These are phyloP conservation scores for Ctenopoma multispine DNA, from an alignment of 2,797 vertebrate species.

Conservation along the genomic window DNA sequence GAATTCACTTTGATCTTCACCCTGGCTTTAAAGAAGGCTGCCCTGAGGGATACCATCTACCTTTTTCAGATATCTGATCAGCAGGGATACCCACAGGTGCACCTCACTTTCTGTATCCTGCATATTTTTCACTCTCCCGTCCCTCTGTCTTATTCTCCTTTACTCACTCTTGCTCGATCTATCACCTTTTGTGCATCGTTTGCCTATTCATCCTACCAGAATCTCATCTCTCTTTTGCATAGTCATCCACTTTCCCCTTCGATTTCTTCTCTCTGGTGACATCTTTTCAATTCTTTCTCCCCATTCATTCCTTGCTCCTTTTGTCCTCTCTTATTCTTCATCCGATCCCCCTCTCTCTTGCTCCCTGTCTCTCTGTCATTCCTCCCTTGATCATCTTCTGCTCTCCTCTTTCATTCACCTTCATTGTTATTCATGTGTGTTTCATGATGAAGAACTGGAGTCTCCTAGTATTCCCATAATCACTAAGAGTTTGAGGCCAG, in stretches of 20 bases:
- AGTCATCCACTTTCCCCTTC: slow-evolving; percentile 62
- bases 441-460: slow-evolving; percentile 72
- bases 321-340: slow-evolving; percentile 63
- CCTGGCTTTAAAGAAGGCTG: slow-evolving; percentile 91
- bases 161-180: slow-evolving; percentile 4
- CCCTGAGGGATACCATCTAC: slow-evolving; percentile 89
- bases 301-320: slow-evolving; percentile 53
- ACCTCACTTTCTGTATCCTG: slow-evolving; percentile 7
- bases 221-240: slow-evolving; percentile 52
- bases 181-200: slow-evolving; percentile 45
- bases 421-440: slow-evolving; percentile 77
- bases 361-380: slow-evolving; percentile 25
- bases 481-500: slow-evolving; percentile 66
- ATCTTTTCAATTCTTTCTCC: slow-evolving; percentile 62
- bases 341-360: slow-evolving; percentile 13
- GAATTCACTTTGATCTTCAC: slow-evolving; percentile 93
- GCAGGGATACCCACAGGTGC: slow-evolving; percentile 95
- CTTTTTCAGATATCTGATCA: slow-evolving; percentile 93
- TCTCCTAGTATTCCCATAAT: slow-evolving; percentile 72
- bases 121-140: neutral
- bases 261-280: slow-evolving; percentile 55
- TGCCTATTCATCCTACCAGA: slow-evolving; percentile 25
- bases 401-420: slow-evolving; percentile 65
- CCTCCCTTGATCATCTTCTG: slow-evolving; percentile 54
- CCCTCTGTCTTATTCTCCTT: neutral